A percentile compares a stretch with the other conserved stretches of the same genome.
phyloP scores from a whole-genome alignment of 2,113 vertebrate species.

The Protobothrops flavoviridis region DNA sequence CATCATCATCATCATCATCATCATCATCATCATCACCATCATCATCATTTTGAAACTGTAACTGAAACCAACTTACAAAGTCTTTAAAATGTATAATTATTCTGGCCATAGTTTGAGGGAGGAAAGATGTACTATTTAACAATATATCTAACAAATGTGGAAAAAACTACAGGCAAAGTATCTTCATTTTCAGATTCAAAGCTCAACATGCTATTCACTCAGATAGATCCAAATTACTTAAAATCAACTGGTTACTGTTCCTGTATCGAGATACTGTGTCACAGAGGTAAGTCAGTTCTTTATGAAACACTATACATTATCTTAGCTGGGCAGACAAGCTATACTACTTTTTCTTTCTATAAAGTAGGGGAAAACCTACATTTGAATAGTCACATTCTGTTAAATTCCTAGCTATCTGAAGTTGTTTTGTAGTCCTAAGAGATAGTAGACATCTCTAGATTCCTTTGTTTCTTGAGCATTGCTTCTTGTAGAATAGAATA shows the following conservation, averaged over 20 bases:
- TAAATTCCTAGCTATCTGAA: not conserved
- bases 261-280: conserved; percentile 45
- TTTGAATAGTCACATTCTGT: not conserved
- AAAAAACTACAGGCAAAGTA: conserved; percentile 6
- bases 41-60: not conserved
- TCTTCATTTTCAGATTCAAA: conserved; percentile 57
- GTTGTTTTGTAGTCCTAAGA: not conserved
- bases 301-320: not conserved
- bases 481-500: not conserved
- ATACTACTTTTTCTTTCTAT: not conserved
- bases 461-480: not conserved
- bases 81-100: not conserved
- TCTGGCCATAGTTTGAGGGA: not conserved
- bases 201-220: not conserved
- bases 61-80: not conserved
- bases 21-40: no score
- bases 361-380: not conserved
- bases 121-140: not conserved
- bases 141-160: not conserved
- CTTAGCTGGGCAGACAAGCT: not conserved
- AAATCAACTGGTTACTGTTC: conserved; percentile 66
- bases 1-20: no score
- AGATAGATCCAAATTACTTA: conserved; percentile 43
- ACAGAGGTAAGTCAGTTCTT: conserved; percentile 56
- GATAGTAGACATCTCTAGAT: not conserved